phyloP scores from a whole-genome alignment of 1,140 invertebrate genomes.

The Drosophila serrata region DNA sequence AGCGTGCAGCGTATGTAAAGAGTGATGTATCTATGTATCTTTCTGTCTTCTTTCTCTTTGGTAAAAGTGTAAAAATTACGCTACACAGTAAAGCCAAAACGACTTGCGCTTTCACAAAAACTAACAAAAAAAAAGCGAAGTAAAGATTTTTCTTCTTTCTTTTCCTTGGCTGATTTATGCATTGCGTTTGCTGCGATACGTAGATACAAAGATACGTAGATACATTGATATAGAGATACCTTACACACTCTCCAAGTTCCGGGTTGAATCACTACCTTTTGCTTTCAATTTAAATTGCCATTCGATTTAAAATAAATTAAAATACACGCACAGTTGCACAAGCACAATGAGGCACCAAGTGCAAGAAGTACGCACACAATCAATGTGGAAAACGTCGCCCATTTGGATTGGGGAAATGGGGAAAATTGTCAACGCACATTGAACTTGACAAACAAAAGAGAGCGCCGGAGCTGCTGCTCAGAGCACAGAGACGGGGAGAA shows the following conservation, averaged over 20 bases:
- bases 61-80: conserved; percentile 82
- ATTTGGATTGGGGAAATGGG: conserved; percentile 73
- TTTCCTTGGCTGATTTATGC: conserved; percentile 54
- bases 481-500: not conserved
- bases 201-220: conserved; percentile 16
- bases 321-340: conserved; percentile 75
- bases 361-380: conserved; percentile 40
- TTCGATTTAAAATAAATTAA: conserved; percentile 82
- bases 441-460: conserved; percentile 68
- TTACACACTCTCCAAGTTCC: conserved; percentile 50
- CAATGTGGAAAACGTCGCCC: conserved; percentile 70
- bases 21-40: conserved; percentile 43
- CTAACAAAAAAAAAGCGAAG: conserved; percentile 34
- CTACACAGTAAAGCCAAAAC: conserved; percentile 41
- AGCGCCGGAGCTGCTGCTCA: conserved; percentile 1
- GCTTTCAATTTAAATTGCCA: conserved; percentile 46
- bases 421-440: conserved; percentile 83
- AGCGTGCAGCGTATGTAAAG: conserved; percentile 43
- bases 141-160: conserved; percentile 47
- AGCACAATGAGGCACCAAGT: conserved; percentile 65
- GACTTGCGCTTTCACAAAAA: conserved; percentile 79
- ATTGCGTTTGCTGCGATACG: conserved; percentile 41
- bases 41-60: conserved; percentile 43
- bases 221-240: conserved; percentile 31
- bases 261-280: conserved; percentile 62